Percentiles rank a stretch among this genome's conserved stretches.
These are phyloP conservation scores for Xenopus laevis DNA, from an alignment of 2,113 vertebrate genomes.

Conservation along the genomic window DNA sequence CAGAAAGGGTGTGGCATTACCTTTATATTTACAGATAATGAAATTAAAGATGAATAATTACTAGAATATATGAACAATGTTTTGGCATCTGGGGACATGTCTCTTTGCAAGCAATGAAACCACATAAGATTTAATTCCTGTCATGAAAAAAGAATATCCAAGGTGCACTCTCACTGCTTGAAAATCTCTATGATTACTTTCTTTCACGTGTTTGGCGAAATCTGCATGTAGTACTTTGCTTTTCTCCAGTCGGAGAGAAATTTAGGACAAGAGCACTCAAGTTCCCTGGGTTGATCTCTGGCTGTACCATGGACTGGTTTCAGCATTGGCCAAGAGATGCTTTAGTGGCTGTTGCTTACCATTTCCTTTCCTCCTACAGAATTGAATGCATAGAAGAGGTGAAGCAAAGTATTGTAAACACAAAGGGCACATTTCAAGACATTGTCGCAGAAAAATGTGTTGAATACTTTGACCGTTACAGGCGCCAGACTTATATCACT, in stretches of 20 bases:
- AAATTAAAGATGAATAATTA: slow-evolving; percentile 80
- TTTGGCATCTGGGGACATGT: slow-evolving; percentile 76
- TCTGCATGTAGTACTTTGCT: slow-evolving; percentile 77
- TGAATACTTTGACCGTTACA: slow-evolving; percentile 76
- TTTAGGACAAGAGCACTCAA: slow-evolving; percentile 69
- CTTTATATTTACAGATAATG: slow-evolving; percentile 78
- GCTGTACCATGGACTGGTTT: slow-evolving; percentile 83
- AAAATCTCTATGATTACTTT: slow-evolving; percentile 80
- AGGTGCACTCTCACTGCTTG: slow-evolving; percentile 60
- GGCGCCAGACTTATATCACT: slow-evolving; percentile 75
- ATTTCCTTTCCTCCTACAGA: slow-evolving; percentile 70
- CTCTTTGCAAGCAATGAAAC: slow-evolving; percentile 78
- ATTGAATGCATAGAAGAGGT: slow-evolving; percentile 73
- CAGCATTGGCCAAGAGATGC: slow-evolving; percentile 78
- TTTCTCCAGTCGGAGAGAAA: slow-evolving; percentile 81
- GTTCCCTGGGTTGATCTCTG: slow-evolving; percentile 80
- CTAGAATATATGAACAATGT: slow-evolving; percentile 83
- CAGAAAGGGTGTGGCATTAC: slow-evolving; percentile 71
- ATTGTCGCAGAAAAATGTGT: slow-evolving; percentile 72
- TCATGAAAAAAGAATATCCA: slow-evolving; percentile 73
- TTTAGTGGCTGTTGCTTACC: slow-evolving; percentile 73
- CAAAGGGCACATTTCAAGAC: slow-evolving; percentile 80
- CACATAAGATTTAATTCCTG: slow-evolving; percentile 68
- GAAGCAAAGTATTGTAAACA: slow-evolving; percentile 66
- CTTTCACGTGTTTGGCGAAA: slow-evolving; percentile 71